Evolutionary conservation across 1,140 invertebrate genomes (phyloP).

Genomic region (Drosophila santomea): DNA sequence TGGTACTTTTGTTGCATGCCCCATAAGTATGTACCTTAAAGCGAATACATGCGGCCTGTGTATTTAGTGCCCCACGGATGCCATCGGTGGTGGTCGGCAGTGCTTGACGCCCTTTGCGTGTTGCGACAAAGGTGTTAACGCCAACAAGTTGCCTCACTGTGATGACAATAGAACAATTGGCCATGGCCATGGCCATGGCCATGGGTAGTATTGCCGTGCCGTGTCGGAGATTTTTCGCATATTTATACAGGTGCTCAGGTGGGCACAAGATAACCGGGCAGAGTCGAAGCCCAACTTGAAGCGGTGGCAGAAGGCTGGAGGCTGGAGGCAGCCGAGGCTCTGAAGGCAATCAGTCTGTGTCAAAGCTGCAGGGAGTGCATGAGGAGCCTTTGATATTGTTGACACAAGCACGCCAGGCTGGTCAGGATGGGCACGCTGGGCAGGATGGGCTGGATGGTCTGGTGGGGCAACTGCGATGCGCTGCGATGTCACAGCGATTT

Average conservation of each 20-base stretch:
- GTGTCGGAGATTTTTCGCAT: conserved; percentile 41
- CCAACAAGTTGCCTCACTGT: conserved; percentile 50
- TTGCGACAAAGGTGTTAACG: conserved; percentile 57
- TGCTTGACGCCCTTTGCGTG: conserved; percentile 59
- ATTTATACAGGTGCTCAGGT: conserved; percentile 55
- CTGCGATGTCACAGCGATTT: conserved; percentile 30
- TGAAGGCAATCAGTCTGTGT: conserved; percentile 61
- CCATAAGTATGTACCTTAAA: conserved; percentile 9
- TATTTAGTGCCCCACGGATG: not conserved
- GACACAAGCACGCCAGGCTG: conserved; percentile 44
- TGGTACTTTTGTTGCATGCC: not conserved
- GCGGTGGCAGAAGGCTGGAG: conserved; percentile 5
- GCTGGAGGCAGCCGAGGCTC: conserved; percentile 11
- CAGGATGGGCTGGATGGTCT: not conserved
- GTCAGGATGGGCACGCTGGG: not conserved
- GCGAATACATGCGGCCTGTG: not conserved
- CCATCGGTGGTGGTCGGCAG: conserved; percentile 10
- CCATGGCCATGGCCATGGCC: conserved; percentile 16
- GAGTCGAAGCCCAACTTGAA: not conserved
- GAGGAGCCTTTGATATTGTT: conserved; percentile 57
- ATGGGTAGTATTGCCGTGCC: not conserved
- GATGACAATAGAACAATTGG: conserved; percentile 64
- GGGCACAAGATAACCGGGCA: conserved; percentile 44
- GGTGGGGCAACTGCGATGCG: conserved; percentile 4
- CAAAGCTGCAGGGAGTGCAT: conserved; percentile 49